Evolutionary conservation across 2,113 vertebrate genomes (phyloP).

Genomic region (Cnemophilus loriae): DNA sequence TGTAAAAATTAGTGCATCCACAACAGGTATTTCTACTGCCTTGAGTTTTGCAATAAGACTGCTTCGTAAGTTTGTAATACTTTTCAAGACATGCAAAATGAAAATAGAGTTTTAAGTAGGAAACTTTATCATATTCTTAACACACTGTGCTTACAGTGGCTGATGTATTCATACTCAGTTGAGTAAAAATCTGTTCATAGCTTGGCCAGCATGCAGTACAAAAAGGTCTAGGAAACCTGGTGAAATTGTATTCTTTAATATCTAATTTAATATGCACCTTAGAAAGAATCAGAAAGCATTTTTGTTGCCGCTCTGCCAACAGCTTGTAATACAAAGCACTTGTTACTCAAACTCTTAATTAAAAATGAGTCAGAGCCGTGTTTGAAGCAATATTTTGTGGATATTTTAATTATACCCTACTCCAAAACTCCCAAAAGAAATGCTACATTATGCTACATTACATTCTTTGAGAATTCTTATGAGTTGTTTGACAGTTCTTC

Average conservation of each 20-base stretch:
- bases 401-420: constrained; percentile 21
- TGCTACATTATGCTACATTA: not conserved
- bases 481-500: not conserved
- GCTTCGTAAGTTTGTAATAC: not conserved
- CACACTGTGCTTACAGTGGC: not conserved
- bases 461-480: not conserved
- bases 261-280: not conserved
- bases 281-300: not conserved
- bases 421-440: not conserved
- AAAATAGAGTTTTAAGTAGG: not conserved
- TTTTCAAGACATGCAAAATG: not conserved
- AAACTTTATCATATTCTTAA: not conserved
- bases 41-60: not conserved
- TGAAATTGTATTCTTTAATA: not conserved
- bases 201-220: not conserved
- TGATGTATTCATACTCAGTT: not conserved
- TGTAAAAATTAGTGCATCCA: not conserved
- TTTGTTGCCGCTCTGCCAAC: not conserved
- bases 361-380: constrained; percentile 3
- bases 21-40: not conserved
- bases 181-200: not conserved
- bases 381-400: constrained; percentile 5
- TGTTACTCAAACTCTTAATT: constrained; percentile 44
- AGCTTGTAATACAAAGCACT: constrained; percentile 1
- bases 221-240: not conserved